Evolutionary conservation across 2,888 invertebrate species (phyloP).

Genomic region (Dexiosoma caninum): DNA sequence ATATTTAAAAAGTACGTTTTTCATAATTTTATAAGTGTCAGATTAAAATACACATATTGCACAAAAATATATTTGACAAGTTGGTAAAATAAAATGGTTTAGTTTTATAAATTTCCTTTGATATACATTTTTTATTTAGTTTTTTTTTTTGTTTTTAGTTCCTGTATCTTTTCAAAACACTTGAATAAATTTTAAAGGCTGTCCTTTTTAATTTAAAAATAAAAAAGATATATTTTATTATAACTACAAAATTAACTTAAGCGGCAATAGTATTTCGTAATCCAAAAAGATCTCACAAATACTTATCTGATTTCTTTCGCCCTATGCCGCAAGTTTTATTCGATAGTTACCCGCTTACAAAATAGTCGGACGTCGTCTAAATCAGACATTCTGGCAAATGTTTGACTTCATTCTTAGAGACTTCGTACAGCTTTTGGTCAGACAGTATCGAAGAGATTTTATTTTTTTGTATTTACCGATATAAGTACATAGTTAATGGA

Average conservation of each 20-base stretch:
- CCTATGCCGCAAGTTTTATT: too few relatives aligned
- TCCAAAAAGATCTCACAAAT: conserved; percentile 6
- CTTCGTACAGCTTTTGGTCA: too few relatives aligned
- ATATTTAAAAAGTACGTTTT: too few relatives aligned
- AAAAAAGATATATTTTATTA: not conserved
- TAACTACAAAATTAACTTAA: conserved; percentile 19
- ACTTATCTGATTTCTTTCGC: too few relatives aligned
- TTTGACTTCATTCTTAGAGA: too few relatives aligned
- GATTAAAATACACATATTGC: conserved; percentile 22
- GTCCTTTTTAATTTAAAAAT: not conserved
- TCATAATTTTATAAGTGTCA: conserved; percentile 16
- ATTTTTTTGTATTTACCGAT: too few relatives aligned
- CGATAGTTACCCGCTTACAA: too few relatives aligned
- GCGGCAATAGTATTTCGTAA: conserved; percentile 44
- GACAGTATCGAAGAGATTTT: too few relatives aligned
- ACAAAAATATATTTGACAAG: conserved; percentile 31
- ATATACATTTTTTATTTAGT: not conserved
- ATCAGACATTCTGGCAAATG: too few relatives aligned
- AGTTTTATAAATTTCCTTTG: conserved; percentile 15
- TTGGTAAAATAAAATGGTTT: conserved; percentile 7
- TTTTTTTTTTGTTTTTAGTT: not conserved
- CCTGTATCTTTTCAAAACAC: conserved; percentile 34
- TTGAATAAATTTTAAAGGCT: conserved; percentile 2
- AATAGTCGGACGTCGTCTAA: too few relatives aligned
- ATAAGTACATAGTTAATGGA: too few relatives aligned